Evolutionary conservation across 2,888 invertebrate genomes (phyloP).

Genomic region (Callimorpha dominula): DNA sequence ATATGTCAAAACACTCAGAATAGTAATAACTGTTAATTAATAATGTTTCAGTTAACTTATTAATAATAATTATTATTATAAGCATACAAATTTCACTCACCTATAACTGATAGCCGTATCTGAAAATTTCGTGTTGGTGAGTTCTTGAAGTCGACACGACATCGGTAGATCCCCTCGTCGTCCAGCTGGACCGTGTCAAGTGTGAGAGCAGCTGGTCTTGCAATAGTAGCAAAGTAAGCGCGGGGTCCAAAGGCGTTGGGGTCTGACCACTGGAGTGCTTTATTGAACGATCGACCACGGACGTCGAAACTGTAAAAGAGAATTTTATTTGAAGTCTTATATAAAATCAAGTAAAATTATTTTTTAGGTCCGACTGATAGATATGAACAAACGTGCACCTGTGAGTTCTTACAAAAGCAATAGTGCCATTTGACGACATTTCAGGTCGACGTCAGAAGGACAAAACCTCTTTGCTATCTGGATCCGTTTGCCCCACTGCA

Average conservation of each 20-base stretch:
- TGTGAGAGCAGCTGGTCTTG: slow-evolving; percentile 93
- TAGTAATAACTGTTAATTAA: too few relatives aligned
- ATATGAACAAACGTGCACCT: not conserved
- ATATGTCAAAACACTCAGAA: slow-evolving; percentile 10
- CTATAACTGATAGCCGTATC: slow-evolving; percentile 95
- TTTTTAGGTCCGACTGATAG: not conserved
- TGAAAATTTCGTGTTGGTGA: slow-evolving; percentile 95
- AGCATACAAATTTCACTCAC: slow-evolving; percentile 85
- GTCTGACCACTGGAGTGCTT: slow-evolving; percentile 94
- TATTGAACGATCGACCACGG: slow-evolving; percentile 92
- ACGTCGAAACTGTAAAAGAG: slow-evolving; percentile 91
- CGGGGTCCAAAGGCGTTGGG: slow-evolving; percentile 93
- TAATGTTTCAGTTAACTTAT: too few relatives aligned
- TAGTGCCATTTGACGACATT: not conserved
- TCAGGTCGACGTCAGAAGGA: not conserved
- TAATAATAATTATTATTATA: too few relatives aligned
- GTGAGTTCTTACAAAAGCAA: not conserved
- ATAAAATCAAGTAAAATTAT: not conserved
- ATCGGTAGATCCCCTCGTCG: slow-evolving; percentile 95
- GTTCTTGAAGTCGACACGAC: slow-evolving; percentile 96
- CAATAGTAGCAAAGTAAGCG: slow-evolving; percentile 94
- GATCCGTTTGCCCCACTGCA: not conserved
- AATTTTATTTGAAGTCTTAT: not conserved
- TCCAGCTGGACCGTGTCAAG: slow-evolving; percentile 94
- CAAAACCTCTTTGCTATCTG: not conserved